Conservation (phyloP, 2,888 invertebrate genomes). For the Omphaloscelis lunosa region DNA sequence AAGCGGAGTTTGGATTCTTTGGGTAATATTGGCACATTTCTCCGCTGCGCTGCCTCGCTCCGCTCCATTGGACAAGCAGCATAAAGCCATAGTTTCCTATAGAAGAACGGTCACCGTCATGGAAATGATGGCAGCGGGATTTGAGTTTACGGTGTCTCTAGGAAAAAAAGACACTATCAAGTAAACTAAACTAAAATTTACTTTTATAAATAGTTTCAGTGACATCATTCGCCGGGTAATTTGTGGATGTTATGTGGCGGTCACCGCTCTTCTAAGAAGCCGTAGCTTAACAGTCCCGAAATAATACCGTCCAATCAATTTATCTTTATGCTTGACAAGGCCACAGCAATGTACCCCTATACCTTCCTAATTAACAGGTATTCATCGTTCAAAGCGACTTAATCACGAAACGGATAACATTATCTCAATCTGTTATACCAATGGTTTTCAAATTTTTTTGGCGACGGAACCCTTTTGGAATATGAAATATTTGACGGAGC, state of each 20-base stretch:
- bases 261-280: too few relatives aligned
- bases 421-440: conserved; percentile 59
- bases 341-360: conserved; percentile 72
- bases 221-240: neutral
- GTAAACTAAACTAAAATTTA: neutral
- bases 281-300: conserved; percentile 37
- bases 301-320: conserved; percentile 71
- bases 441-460: too few relatives aligned
- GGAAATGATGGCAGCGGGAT: neutral
- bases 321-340: conserved; percentile 68
- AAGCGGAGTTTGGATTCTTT: too few relatives aligned
- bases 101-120: neutral
- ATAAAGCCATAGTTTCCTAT: too few relatives aligned
- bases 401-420: conserved; percentile 68
- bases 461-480: too few relatives aligned
- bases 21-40: too few relatives aligned
- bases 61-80: too few relatives aligned
- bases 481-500: too few relatives aligned
- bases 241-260: neutral
- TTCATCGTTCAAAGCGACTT: conserved; percentile 70
- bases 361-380: conserved; percentile 74
- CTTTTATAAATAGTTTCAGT: neutral
- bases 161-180: neutral
- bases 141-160: neutral
- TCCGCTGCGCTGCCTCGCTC: too few relatives aligned